phyloP scores from a whole-genome alignment of 2,888 invertebrate species.

The Crepidodera aurea region DNA sequence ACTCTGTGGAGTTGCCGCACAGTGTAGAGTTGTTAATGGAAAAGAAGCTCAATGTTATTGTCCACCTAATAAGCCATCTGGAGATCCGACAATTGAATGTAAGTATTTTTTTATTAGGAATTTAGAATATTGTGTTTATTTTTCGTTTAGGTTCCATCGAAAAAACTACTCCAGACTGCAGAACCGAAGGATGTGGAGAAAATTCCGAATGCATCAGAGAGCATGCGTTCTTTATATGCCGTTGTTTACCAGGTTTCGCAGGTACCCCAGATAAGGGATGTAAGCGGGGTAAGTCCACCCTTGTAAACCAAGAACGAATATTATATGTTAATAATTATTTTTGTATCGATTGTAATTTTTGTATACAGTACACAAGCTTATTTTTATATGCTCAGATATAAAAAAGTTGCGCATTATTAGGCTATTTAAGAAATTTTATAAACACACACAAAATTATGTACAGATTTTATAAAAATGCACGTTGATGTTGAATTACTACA shows the following conservation, averaged over 20 bases:
- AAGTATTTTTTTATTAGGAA: constrained; percentile 60
- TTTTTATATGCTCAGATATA: too few relatives aligned
- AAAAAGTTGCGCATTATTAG: constrained; percentile 6
- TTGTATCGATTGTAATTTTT: constrained; percentile 38
- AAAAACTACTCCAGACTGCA: constrained; percentile 75
- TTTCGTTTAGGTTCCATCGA: constrained; percentile 65
- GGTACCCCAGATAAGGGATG: constrained; percentile 78
- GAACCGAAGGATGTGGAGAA: constrained; percentile 83
- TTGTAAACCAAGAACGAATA: not conserved
- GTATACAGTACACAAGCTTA: constrained; percentile 55
- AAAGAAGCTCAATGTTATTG: constrained; percentile 83
- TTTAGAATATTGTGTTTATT: not conserved
- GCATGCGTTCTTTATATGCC: constrained; percentile 83
- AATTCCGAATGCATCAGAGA: constrained; percentile 89
- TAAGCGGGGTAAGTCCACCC: constrained; percentile 66
- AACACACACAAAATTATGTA: constrained; percentile 43
- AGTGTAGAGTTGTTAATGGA: constrained; percentile 74
- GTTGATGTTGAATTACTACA: constrained; percentile 35
- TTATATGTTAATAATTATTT: constrained; percentile 12
- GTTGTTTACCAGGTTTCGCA: constrained; percentile 78
- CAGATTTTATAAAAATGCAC: constrained; percentile 54
- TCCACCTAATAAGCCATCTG: constrained; percentile 81
- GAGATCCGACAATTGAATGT: constrained; percentile 89
- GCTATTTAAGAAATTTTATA: not conserved
- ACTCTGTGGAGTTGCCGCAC: constrained; percentile 83